phyloP scores from a whole-genome alignment of 2,888 invertebrate genomes.

The Ommatoiulus sabulosus region DNA sequence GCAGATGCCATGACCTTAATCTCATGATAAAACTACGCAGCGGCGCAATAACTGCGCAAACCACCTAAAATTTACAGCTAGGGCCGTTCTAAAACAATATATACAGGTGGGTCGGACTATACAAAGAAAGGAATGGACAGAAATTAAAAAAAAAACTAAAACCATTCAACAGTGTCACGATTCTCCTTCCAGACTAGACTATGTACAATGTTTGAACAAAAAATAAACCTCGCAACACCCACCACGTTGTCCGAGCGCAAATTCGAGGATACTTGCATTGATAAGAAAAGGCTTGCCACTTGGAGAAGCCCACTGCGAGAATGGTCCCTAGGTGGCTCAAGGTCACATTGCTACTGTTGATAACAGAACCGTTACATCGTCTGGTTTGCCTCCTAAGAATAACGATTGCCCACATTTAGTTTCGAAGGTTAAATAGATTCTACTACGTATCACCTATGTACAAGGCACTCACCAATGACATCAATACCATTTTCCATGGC shows the following conservation, averaged over 20 bases:
- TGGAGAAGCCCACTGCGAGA: not conserved
- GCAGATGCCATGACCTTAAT: not conserved
- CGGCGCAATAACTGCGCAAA: not conserved
- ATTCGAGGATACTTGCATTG: not conserved
- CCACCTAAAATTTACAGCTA: conserved; percentile 16
- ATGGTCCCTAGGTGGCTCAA: not conserved
- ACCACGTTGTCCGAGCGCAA: not conserved
- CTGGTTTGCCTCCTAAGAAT: conserved; percentile 93
- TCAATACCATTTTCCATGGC: conserved; percentile 94
- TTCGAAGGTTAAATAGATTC: not conserved
- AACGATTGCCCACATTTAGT: not conserved
- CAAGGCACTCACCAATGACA: conserved; percentile 80
- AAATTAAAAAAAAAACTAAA: not conserved
- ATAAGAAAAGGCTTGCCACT: not conserved
- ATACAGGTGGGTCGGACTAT: not conserved
- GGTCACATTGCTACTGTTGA: conserved; percentile 77
- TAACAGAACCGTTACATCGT: conserved; percentile 97
- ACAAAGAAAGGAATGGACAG: not conserved
- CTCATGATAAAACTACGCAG: conserved; percentile 18
- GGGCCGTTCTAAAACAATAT: not conserved
- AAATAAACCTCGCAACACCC: not conserved
- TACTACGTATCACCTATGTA: not conserved
- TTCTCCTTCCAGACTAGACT: not conserved
- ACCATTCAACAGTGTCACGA: not conserved
- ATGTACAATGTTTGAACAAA: not conserved